Percentiles rank a stretch among this genome's conserved stretches.
Conservation (phyloP, 1,140 invertebrate species). For the Cepaea nemoralis region DNA sequence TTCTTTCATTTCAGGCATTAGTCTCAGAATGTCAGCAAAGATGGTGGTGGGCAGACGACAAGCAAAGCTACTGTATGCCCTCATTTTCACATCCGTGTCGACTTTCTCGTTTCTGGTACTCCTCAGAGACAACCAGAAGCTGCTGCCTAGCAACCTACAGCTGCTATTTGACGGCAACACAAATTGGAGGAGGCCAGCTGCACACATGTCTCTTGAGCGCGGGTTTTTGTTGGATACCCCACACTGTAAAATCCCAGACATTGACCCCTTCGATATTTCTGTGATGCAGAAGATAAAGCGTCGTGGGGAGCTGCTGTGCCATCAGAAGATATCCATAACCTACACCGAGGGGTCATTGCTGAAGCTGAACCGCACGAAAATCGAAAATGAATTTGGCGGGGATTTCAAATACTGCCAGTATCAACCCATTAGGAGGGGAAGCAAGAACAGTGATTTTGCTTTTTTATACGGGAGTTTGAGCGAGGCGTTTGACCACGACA, state of each 20-base stretch:
- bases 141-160: neutral
- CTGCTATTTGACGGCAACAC: neutral
- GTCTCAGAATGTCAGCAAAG: no score
- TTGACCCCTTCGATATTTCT: conserved; percentile 81
- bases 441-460: conserved; percentile 44
- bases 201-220: neutral
- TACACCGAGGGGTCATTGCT: conserved; percentile 61
- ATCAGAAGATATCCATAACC: conserved; percentile 71
- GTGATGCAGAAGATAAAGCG: conserved; percentile 77
- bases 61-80: neutral
- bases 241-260: conserved; percentile 84
- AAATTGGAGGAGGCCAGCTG: neutral
- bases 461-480: conserved; percentile 41
- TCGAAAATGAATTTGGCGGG: conserved; percentile 52
- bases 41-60: neutral
- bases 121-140: neutral
- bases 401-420: conserved; percentile 65
- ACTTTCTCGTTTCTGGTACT: neutral
- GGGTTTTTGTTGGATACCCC: conserved; percentile 77
- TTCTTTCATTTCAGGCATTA: no score
- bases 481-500: conserved; percentile 44
- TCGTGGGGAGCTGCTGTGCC: conserved; percentile 76
- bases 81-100: neutral
- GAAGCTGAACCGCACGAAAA: conserved; percentile 57
- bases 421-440: conserved; percentile 63